A percentile compares a stretch with the other conserved stretches of the same genome.
Conservation (phyloP, 2,113 vertebrate genomes). For the Empidonax traillii region DNA sequence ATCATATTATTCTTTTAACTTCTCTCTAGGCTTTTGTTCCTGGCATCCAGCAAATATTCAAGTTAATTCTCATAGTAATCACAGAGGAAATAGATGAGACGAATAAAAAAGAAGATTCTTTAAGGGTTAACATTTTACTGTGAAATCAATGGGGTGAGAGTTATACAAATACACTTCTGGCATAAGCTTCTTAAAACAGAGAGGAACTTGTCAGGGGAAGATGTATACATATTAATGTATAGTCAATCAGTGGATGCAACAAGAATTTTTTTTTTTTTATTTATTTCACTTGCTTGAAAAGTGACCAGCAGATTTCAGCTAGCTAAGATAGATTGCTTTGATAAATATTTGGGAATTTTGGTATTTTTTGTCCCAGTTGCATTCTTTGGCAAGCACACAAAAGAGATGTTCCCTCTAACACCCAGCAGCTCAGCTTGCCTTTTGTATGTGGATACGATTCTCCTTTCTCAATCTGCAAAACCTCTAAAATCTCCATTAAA, state of each 20-base stretch:
- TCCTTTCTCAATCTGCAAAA: conserved; percentile 10
- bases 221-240: neutral
- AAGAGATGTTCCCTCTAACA: neutral
- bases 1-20: neutral
- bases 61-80: neutral
- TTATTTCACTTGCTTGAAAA: neutral
- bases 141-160: neutral
- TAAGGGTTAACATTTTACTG: neutral
- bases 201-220: neutral
- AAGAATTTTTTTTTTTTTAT: neutral
- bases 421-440: neutral
- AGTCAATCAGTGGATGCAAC: neutral
- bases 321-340: neutral
- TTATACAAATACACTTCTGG: neutral
- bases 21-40: neutral
- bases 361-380: neutral
- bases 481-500: conserved; percentile 36
- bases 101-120: neutral
- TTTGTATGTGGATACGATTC: neutral
- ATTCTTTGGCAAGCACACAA: neutral
- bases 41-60: neutral
- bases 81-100: neutral
- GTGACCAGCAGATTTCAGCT: neutral
- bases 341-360: neutral
- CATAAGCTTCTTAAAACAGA: neutral